phyloP scores from a whole-genome alignment of 1,140 invertebrate genomes.

The Drosophila kikkawai region DNA sequence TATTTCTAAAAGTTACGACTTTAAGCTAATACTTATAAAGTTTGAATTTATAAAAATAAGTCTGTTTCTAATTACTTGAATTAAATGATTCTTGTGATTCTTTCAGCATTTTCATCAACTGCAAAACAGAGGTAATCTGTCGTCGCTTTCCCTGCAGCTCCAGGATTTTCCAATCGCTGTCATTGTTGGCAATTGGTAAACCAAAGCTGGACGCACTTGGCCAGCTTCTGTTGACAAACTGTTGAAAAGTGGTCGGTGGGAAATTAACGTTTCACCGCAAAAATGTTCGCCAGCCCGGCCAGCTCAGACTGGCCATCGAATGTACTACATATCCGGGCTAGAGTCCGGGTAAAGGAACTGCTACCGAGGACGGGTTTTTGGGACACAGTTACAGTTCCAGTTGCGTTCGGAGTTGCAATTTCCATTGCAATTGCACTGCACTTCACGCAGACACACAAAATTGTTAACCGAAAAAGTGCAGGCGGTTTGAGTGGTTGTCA shows the following conservation, averaged over 20 bases:
- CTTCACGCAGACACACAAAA: constrained; percentile 58
- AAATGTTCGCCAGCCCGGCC: constrained; percentile 55
- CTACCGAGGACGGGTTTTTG: neutral
- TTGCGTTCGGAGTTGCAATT: constrained; percentile 57
- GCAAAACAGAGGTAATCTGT: neutral
- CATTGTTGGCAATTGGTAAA: constrained; percentile 52
- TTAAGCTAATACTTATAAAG: neutral
- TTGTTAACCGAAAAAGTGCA: constrained; percentile 81
- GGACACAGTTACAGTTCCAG: constrained; percentile 7
- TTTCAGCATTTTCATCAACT: neutral
- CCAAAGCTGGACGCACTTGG: constrained; percentile 47
- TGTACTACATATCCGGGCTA: constrained; percentile 9
- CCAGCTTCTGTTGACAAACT: constrained; percentile 65
- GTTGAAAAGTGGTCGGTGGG: constrained; percentile 79
- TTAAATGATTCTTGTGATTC: neutral
- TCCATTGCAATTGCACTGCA: constrained; percentile 73
- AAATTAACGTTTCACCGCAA: constrained; percentile 83
- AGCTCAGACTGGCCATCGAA: constrained; percentile 3
- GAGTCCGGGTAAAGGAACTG: constrained; percentile 10
- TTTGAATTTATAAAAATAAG: neutral
- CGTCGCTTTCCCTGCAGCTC: neutral
- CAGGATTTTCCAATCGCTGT: constrained; percentile 14
- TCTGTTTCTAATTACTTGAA: neutral
- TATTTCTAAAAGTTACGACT: neutral
- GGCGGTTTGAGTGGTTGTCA: constrained; percentile 79